Percentiles rank a stretch among this genome's conserved stretches.
phyloP scores from a whole-genome alignment of 23 tunicate genomes.

The Phallusia fumigata region DNA sequence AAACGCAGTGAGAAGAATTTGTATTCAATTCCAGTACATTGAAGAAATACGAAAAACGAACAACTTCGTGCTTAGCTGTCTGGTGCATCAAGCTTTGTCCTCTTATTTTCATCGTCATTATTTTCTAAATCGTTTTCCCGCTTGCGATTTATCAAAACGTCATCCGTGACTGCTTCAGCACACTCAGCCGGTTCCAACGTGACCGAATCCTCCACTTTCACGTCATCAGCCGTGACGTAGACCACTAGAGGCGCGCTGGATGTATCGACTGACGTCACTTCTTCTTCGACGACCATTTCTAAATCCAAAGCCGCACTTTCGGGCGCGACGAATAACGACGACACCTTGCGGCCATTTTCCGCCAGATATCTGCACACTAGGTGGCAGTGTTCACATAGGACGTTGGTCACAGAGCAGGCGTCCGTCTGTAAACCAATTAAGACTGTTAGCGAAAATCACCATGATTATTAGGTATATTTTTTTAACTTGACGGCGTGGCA shows the following conservation, averaged over 20 bases:
- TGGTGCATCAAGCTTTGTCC: too few relatives aligned
- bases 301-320: neutral
- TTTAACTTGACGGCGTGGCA: too few relatives aligned
- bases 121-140: too few relatives aligned
- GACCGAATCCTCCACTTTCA: neutral
- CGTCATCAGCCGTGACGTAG: constrained; percentile 5
- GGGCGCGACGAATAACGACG: constrained; percentile 23
- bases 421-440: neutral
- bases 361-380: constrained; percentile 52
- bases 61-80: too few relatives aligned
- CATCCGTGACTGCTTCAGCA: too few relatives aligned
- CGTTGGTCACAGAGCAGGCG: constrained; percentile 1
- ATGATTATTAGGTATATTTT: neutral
- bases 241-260: neutral
- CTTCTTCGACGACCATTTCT: neutral
- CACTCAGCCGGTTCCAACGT: too few relatives aligned
- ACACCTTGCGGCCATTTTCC: constrained; percentile 34
- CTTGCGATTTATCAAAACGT: too few relatives aligned
- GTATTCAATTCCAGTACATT: too few relatives aligned
- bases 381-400: constrained; percentile 78
- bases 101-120: too few relatives aligned
- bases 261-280: neutral
- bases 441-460: too few relatives aligned
- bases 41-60: too few relatives aligned
- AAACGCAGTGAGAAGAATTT: too few relatives aligned